A percentile compares a stretch with the other conserved stretches of the same genome.
Conservation (phyloP, 2,113 vertebrate species). For the Nycticebus coucang region DNA sequence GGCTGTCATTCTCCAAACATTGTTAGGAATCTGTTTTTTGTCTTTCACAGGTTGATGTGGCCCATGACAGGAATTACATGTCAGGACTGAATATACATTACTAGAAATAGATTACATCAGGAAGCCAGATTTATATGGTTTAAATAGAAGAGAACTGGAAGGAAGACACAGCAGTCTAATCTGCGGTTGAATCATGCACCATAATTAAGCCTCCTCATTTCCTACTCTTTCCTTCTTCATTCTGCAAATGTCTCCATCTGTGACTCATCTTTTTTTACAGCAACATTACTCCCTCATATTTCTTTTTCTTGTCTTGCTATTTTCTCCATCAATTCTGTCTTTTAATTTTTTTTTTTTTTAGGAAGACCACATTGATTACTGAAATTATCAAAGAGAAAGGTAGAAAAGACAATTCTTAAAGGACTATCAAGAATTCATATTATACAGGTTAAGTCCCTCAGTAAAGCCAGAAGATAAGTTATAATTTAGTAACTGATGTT, state of each 20-base stretch:
- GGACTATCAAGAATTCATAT: not conserved
- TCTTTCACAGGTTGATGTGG: slow-evolving; percentile 46
- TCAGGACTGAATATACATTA: slow-evolving; percentile 51
- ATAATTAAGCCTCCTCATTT: slow-evolving; percentile 72
- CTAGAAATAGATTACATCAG: slow-evolving; percentile 72
- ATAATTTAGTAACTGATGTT: not conserved
- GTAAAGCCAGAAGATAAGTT: not conserved
- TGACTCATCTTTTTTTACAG: slow-evolving; percentile 71
- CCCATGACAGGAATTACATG: slow-evolving; percentile 59
- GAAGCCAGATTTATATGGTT: slow-evolving; percentile 66
- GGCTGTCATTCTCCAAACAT: not conserved
- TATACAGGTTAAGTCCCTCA: not conserved
- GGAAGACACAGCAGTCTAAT: slow-evolving; percentile 55
- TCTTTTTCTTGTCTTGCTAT: slow-evolving; percentile 70
- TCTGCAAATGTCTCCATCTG: slow-evolving; percentile 62
- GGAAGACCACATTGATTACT: slow-evolving; percentile 1
- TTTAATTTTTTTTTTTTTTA: slow-evolving; percentile 46
- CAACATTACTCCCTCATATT: slow-evolving; percentile 65
- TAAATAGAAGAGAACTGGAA: slow-evolving; percentile 71
- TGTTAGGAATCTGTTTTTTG: slow-evolving; percentile 28
- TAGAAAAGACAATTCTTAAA: not conserved
- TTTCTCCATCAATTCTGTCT: slow-evolving; percentile 32
- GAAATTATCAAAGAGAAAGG: not conserved
- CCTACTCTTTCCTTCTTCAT: slow-evolving; percentile 65
- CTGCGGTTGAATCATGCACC: slow-evolving; percentile 72